Conservation (phyloP, 2,888 invertebrate species). For the Gryllus longicercus region DNA sequence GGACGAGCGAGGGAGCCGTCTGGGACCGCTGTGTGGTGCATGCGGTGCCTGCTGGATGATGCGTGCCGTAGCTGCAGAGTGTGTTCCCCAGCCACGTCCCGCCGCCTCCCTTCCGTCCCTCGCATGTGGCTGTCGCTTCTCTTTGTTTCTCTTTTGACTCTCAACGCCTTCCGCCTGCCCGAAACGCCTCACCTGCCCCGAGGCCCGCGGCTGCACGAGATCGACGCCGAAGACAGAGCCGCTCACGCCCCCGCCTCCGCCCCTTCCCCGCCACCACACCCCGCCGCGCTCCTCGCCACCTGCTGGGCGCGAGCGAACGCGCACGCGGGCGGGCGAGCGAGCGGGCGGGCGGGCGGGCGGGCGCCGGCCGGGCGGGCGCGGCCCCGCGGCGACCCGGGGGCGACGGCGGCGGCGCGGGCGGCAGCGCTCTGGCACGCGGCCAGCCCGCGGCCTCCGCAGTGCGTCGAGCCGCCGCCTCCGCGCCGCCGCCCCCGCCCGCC, state of each 20-base stretch:
- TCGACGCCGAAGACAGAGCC: no score
- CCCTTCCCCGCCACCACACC: neutral
- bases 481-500: neutral
- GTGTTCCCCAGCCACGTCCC: neutral
- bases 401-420: neutral
- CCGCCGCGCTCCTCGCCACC: neutral
- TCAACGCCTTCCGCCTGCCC: neutral
- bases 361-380: neutral
- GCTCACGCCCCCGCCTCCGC: neutral
- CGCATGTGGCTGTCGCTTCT: slow-evolving; percentile 6
- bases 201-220: no score
- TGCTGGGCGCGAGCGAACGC: neutral
- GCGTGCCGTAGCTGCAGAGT: neutral
- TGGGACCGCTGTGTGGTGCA: neutral
- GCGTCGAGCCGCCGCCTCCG: neutral
- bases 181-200: no score
- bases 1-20: neutral
- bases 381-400: neutral
- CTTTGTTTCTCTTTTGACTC: neutral
- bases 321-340: neutral
- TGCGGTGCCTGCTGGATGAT: slow-evolving; percentile 1
- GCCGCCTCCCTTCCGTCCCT: neutral
- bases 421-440: neutral
- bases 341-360: neutral
- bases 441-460: slow-evolving; percentile 5